These are phyloP conservation scores for Onychostruthus taczanowskii DNA, from an alignment of 2,113 vertebrate species.

Conservation along the genomic window DNA sequence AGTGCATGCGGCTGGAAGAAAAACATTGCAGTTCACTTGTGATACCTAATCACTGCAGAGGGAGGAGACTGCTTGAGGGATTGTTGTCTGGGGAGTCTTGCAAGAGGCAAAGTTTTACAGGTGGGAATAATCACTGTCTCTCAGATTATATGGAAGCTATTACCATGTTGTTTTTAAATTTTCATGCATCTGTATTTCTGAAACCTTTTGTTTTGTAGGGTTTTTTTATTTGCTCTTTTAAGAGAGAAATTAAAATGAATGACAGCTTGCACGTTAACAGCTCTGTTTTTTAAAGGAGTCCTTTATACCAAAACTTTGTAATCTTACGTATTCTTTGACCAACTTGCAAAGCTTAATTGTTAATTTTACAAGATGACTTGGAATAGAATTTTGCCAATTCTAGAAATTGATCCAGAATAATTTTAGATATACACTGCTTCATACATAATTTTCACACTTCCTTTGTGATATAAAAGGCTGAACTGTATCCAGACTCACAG, in stretches of 20 bases:
- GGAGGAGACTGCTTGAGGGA: not conserved
- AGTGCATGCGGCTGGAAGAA: not conserved
- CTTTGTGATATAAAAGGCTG: not conserved
- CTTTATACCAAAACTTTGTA: not conserved
- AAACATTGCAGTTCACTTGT: not conserved
- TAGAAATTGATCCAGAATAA: not conserved
- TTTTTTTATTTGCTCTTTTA: not conserved
- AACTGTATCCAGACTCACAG: not conserved
- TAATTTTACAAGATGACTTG: not conserved
- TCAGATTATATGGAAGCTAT: not conserved
- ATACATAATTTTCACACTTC: not conserved
- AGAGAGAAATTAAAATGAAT: not conserved
- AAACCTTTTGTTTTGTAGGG: not conserved
- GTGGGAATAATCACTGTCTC: not conserved
- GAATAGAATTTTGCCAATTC: not conserved
- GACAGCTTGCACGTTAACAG: not conserved
- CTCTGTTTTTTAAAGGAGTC: not conserved
- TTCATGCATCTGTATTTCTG: not conserved
- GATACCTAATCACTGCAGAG: not conserved
- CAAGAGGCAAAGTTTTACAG: not conserved
- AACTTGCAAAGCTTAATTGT: not conserved
- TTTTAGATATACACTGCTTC: not conserved
- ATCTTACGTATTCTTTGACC: not conserved
- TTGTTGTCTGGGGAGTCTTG: not conserved
- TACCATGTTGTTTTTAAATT: not conserved